Evolutionary conservation across 2,113 vertebrate species (phyloP).

Genomic region (Coturnix japonica): DNA sequence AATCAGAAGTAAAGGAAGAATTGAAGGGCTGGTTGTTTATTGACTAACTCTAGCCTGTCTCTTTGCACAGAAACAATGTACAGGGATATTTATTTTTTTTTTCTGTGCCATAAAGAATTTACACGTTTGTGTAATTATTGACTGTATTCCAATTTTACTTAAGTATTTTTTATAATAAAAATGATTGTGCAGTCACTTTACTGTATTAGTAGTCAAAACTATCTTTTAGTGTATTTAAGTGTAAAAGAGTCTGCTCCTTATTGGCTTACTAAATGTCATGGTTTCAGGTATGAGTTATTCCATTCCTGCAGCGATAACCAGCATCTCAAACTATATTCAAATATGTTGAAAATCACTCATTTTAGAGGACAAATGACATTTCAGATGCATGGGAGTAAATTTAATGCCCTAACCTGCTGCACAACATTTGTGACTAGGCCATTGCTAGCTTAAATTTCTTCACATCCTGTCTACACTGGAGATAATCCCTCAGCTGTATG

Average conservation of each 20-base stretch:
- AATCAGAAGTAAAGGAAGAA: not conserved
- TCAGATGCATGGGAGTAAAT: not conserved
- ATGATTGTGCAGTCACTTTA: constrained; percentile 14
- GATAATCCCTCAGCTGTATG: not conserved
- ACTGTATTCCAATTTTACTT: constrained; percentile 5
- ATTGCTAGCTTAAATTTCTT: not conserved
- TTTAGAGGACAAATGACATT: not conserved
- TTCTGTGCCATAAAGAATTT: constrained; percentile 28
- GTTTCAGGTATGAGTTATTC: constrained; percentile 28
- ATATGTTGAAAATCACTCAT: not conserved
- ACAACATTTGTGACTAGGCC: fast-evolving
- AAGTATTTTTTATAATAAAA: constrained; percentile 71
- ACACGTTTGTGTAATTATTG: constrained; percentile 22
- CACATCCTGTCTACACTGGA: not conserved
- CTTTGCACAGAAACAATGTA: constrained; percentile 59
- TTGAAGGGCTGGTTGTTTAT: not conserved
- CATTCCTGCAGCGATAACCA: not conserved
- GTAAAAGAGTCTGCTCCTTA: not conserved
- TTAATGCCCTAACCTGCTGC: not conserved
- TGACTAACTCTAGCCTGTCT: not conserved
- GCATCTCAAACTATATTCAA: not conserved
- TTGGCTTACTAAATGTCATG: constrained; percentile 5
- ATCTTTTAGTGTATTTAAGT: not conserved
- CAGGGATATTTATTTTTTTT: constrained; percentile 55
- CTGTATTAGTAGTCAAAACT: not conserved